Percentiles rank a stretch among this genome's conserved stretches.
These are phyloP conservation scores for Oreochromis spilurus DNA, from an alignment of 2,113 vertebrate species.

Conservation along the genomic window DNA sequence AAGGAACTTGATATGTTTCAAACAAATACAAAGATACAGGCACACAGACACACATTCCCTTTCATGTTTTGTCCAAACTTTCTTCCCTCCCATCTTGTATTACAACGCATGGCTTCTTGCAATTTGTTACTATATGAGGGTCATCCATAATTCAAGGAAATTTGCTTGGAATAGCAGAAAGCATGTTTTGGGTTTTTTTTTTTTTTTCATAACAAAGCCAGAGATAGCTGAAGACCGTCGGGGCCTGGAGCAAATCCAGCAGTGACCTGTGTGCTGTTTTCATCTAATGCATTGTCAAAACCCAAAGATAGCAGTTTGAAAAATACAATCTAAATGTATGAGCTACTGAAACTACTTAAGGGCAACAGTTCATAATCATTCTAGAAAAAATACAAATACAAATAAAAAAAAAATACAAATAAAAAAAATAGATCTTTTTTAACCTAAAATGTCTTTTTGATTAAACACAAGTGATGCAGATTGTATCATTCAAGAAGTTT, in stretches of 20 bases:
- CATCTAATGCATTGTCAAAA: not conserved
- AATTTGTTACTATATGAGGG: constrained; percentile 3
- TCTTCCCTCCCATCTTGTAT: not conserved
- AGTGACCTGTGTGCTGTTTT: not conserved
- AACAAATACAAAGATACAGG: not conserved
- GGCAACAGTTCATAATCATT: not conserved
- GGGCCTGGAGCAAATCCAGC: not conserved
- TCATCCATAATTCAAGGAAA: not conserved
- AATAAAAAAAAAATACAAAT: not conserved
- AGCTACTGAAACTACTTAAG: not conserved
- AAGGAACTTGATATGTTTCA: constrained; percentile 1
- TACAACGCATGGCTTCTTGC: not conserved
- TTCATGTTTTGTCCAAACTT: constrained; percentile 19
- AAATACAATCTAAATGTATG: not conserved
- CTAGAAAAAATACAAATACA: not conserved
- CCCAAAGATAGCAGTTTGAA: not conserved
- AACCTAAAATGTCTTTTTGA: not conserved
- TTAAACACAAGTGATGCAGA: not conserved
- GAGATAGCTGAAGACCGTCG: not conserved
- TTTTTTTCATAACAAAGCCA: not conserved
- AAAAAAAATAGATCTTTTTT: not conserved
- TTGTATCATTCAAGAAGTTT: not conserved
- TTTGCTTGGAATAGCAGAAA: not conserved
- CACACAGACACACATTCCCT: not conserved
- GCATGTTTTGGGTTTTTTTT: not conserved